Conservation (phyloP, 2,113 vertebrate genomes). For the Scartelaos histophorus region DNA sequence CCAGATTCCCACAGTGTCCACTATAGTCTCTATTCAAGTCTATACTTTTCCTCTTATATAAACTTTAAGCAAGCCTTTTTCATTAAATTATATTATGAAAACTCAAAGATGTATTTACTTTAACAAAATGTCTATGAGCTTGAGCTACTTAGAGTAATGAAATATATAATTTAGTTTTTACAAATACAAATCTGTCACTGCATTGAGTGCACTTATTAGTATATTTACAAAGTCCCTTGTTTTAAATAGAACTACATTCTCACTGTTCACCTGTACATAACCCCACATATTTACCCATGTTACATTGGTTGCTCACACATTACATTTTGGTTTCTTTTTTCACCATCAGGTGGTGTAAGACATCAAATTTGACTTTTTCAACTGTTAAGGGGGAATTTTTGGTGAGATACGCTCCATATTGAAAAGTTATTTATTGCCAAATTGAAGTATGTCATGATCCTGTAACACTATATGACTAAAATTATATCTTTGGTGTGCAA, state of each 20-base stretch:
- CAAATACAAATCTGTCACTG: constrained; percentile 28
- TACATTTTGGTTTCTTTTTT: constrained; percentile 10
- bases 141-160: constrained; percentile 9
- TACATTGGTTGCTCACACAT: not conserved
- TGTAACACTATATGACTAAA: not conserved
- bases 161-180: constrained; percentile 33
- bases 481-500: not conserved
- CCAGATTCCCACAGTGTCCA: constrained; percentile 10
- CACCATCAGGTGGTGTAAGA: constrained; percentile 12
- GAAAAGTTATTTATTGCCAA: not conserved
- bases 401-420: not conserved
- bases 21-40: constrained; percentile 17
- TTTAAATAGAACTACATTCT: constrained; percentile 44
- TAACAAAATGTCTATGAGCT: not conserved
- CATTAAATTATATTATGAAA: not conserved
- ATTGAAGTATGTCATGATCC: not conserved
- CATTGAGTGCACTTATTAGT: constrained; percentile 21
- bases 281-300: constrained; percentile 33
- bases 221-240: constrained; percentile 39
- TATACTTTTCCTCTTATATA: constrained; percentile 35
- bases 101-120: constrained; percentile 26
- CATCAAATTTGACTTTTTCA: not conserved
- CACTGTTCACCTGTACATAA: constrained; percentile 6
- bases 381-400: not conserved
- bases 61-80: constrained; percentile 16